Evolutionary conservation across 2,797 vertebrate genomes (phyloP), one percentile per base, ranked within the genome.

Genomic region (Spinus olivaceus): DNA sequence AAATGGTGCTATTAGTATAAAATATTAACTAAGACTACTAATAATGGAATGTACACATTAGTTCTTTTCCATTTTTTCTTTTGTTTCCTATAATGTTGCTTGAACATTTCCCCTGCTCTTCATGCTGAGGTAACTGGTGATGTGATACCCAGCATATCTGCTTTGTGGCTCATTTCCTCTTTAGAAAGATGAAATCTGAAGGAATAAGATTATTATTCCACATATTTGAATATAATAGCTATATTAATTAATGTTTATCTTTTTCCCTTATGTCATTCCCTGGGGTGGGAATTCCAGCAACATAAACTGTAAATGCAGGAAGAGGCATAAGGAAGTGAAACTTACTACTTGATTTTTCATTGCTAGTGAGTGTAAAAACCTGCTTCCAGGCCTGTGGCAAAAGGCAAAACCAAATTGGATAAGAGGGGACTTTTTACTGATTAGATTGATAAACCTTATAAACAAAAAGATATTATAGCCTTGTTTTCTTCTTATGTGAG

Each of bases 11-110:
- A 53, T 73, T 23, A 12, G 30, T 84, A 59, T 69, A 83, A 81
- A 79, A 46, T 73, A 70, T 77, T 89, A 89, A 65, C 74, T 78
- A 92, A 72, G 44, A 80, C 64, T 91, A 91, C 22, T 66, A 86
- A 89, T 91, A 86, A 44, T 56, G 46, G 81, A 89, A 88, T 39
- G 57, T 77, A 70, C 46, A 83, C 60, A 41, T 49, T 60, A 42
- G 69, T 93, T 94, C 30, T 70, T 78, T 94, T 91, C 69, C 51
- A 72, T 46, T 91, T 94, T 72, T 84, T 86, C 24, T 71, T 87
- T 32, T 37, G 3, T 80, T 84, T 70, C 57, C 71, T 77, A 57
- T 32, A 59, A 57, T 33, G 28, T 61, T 86, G 32, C 35, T 81
- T 78, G 27, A 86, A 78, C 50, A 66, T 51, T 88, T 67, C 59